Evolutionary conservation across 2,888 invertebrate genomes (phyloP).

Genomic region (Morpho deidamia): DNA sequence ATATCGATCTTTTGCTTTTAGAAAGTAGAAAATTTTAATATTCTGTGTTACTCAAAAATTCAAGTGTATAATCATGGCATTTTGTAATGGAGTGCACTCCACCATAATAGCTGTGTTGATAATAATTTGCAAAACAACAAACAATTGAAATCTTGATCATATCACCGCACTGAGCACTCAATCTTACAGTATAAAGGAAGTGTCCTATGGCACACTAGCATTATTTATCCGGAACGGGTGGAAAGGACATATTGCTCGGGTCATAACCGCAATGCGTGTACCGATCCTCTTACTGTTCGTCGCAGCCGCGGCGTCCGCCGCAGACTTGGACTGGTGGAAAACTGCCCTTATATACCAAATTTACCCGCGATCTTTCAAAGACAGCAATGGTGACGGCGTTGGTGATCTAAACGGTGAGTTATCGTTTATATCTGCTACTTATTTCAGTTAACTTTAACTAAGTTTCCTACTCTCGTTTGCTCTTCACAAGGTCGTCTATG

Average conservation of each 20-base stretch:
- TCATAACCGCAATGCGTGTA: slow-evolving; percentile 12
- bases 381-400: slow-evolving; percentile 84
- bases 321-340: slow-evolving; percentile 83
- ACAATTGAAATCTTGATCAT: slow-evolving; percentile 2
- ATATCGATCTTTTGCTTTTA: no score
- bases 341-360: slow-evolving; percentile 87
- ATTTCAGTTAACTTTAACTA: no score
- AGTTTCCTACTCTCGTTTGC: no score
- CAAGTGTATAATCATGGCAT: no score
- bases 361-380: slow-evolving; percentile 86
- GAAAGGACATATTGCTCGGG: not conserved
- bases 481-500: no score
- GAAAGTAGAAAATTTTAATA: no score
- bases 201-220: not conserved
- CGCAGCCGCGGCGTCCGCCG: slow-evolving; percentile 10
- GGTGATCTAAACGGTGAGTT: slow-evolving; percentile 85
- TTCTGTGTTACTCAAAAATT: no score
- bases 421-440: not conserved
- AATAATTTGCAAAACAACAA: slow-evolving; percentile 3
- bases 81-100: not conserved
- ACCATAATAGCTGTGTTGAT: not conserved
- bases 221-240: slow-evolving; percentile 1
- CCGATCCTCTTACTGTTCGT: slow-evolving; percentile 7
- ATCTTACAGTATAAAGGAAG: slow-evolving; percentile 14
- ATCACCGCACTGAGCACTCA: not conserved